These are phyloP conservation scores for Ameiurus melas DNA, from an alignment of 2,113 vertebrate genomes.

Conservation along the genomic window DNA sequence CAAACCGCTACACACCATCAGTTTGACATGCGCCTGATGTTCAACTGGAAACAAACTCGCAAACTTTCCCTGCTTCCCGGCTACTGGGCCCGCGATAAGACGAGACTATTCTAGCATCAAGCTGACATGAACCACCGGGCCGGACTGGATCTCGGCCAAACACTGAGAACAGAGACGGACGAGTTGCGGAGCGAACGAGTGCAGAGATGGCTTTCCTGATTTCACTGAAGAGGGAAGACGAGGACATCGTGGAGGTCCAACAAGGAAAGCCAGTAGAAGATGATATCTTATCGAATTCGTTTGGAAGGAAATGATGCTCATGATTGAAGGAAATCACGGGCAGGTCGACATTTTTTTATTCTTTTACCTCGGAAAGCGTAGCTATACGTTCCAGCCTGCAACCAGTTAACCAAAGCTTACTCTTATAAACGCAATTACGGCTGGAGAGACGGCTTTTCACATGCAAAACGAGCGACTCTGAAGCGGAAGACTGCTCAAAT, in stretches of 20 bases:
- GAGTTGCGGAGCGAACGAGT: background rate
- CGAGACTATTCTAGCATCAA: background rate
- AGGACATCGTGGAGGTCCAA: background rate
- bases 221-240: background rate
- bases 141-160: background rate
- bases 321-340: background rate
- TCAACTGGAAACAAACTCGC: background rate
- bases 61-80: background rate
- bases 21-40: background rate
- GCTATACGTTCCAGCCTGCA: background rate
- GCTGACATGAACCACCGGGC: background rate
- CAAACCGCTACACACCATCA: background rate
- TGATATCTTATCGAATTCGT: background rate
- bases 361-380: background rate
- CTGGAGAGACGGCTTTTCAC: slow-evolving; percentile 32
- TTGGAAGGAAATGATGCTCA: too few species aligned
- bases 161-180: background rate
- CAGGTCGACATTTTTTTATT: background rate
- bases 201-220: background rate
- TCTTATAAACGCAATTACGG: slow-evolving; percentile 31
- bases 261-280: background rate
- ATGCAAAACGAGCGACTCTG: slow-evolving; percentile 21
- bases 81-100: slow-evolving; percentile 15
- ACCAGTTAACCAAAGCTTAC: slow-evolving; percentile 36
- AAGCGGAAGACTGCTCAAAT: slow-evolving; percentile 33